Conservation (phyloP, 37 sponge, comb jelly and placozoan species). For the Oopsacas minuta region DNA sequence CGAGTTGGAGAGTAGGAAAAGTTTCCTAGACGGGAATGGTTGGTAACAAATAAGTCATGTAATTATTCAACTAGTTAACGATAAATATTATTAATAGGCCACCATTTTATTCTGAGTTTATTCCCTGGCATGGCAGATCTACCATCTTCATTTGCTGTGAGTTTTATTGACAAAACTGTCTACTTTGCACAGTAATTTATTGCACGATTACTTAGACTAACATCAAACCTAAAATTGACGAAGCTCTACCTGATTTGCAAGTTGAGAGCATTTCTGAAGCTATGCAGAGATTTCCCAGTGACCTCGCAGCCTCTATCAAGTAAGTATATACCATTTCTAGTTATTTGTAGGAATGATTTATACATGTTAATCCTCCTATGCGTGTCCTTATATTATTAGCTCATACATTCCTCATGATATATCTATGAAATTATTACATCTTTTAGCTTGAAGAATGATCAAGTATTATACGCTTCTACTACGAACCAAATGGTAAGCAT, state of each 20-base stretch:
- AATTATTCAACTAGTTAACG: not conserved
- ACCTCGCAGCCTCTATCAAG: not conserved
- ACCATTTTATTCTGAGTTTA: not conserved
- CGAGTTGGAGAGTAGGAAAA: not conserved
- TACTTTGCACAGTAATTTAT: not conserved
- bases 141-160: not conserved
- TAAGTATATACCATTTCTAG: not conserved
- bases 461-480: not conserved
- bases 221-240: not conserved
- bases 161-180: not conserved
- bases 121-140: not conserved
- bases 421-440: not conserved
- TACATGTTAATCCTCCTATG: too few relatives aligned
- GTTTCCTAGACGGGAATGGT: not conserved
- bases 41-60: not conserved
- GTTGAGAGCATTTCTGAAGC: not conserved
- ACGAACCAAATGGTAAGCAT: not conserved
- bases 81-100: not conserved
- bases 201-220: not conserved
- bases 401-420: not conserved
- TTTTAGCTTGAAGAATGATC: slow-evolving; percentile 12
- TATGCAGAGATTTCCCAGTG: not conserved
- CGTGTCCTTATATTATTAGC: too few relatives aligned
- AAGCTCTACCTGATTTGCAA: not conserved
- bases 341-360: too few relatives aligned